A percentile compares a stretch with the other conserved stretches of the same genome.
These are phyloP conservation scores for Champsocephalus esox DNA, from an alignment of 2,797 vertebrate species.

Conservation along the genomic window DNA sequence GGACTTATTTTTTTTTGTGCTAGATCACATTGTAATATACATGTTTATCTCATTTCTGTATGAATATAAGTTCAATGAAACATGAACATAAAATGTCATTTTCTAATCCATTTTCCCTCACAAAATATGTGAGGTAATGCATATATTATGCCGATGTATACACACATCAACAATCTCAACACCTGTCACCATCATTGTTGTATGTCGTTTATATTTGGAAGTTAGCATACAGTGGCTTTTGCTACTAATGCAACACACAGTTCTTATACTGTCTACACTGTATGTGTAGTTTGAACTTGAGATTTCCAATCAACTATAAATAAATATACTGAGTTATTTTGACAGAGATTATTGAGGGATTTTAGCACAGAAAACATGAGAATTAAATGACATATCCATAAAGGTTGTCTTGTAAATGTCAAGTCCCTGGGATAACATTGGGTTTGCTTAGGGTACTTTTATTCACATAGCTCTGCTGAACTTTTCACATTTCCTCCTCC, in stretches of 20 bases:
- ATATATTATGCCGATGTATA: neutral
- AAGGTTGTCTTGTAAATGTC: slow-evolving; percentile 64
- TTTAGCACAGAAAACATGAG: slow-evolving; percentile 29
- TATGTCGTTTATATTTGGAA: no score
- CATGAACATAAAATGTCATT: no score
- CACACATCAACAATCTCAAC: neutral
- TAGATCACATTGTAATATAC: no score
- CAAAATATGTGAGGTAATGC: no score
- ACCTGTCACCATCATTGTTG: no score
- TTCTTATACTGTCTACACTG: neutral
- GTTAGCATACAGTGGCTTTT: no score
- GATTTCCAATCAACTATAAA: slow-evolving; percentile 39
- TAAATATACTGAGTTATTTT: slow-evolving; percentile 16
- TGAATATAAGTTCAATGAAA: neutral
- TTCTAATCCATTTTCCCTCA: neutral
- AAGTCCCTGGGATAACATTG: slow-evolving; percentile 56
- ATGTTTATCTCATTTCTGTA: no score
- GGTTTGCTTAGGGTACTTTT: slow-evolving; percentile 47
- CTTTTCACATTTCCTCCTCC: slow-evolving; percentile 35
- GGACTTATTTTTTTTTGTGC: no score
- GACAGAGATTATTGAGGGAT: slow-evolving; percentile 25
- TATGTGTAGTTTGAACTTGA: slow-evolving; percentile 2
- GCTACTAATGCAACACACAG: neutral
- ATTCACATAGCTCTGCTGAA: slow-evolving; percentile 43
- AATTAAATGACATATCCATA: slow-evolving; percentile 56